A percentile compares a stretch with the other conserved stretches of the same genome.
Evolutionary conservation across 2,113 vertebrate species (phyloP).

Genomic region (Tenebrosternarchus preto): DNA sequence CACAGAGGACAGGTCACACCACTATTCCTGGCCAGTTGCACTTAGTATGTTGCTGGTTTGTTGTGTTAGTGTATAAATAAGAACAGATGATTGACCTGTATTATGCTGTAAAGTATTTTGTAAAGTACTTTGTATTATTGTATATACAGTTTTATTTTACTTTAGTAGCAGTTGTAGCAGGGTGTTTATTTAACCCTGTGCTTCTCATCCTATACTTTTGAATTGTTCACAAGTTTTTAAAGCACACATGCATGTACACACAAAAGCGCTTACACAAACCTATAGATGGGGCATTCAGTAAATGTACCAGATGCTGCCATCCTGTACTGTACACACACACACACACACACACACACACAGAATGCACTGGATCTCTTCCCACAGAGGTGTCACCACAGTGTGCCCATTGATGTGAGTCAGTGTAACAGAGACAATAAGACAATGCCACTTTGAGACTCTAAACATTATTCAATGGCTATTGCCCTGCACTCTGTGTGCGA

Average conservation of each 20-base stretch:
- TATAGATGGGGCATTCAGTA: slow-evolving; percentile 21
- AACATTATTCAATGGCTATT: slow-evolving; percentile 38
- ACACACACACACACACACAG: slow-evolving; percentile 22
- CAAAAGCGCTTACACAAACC: slow-evolving; percentile 1
- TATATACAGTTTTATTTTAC: too few species aligned
- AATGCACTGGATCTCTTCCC: slow-evolving; percentile 46
- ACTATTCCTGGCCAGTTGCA: neutral
- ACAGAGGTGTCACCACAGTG: slow-evolving; percentile 54
- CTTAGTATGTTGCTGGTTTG: neutral
- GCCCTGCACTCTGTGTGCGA: slow-evolving; percentile 30
- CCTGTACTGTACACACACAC: slow-evolving; percentile 37
- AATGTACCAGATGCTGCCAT: slow-evolving; percentile 44
- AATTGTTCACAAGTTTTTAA: neutral
- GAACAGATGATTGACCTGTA: too few species aligned
- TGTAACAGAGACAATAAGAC: slow-evolving; percentile 33
- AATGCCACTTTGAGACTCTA: slow-evolving; percentile 44
- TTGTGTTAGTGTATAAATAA: neutral
- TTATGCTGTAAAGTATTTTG: too few species aligned
- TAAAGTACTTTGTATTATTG: too few species aligned
- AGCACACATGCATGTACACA: slow-evolving; percentile 2
- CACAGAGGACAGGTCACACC: neutral
- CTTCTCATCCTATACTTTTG: too few species aligned
- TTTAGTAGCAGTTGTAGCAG: neutral
- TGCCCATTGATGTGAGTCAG: slow-evolving; percentile 52
- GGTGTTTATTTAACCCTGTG: neutral